Evolutionary conservation across 2,797 vertebrate species (phyloP).

Genomic region (Malacoraja senta): DNA sequence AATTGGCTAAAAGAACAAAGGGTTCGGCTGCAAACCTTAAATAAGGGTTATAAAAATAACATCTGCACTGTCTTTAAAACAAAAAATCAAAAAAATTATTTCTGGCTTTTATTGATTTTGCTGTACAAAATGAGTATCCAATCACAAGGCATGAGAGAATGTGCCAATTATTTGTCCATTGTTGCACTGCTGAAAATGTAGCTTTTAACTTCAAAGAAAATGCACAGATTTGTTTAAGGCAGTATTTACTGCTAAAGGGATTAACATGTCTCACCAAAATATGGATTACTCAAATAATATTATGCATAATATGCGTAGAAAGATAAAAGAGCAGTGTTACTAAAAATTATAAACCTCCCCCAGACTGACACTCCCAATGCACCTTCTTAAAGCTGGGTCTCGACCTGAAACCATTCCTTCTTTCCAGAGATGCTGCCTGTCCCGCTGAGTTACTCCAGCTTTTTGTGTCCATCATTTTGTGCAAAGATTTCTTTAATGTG

Average conservation of each 20-base stretch:
- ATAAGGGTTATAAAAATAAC: constrained; percentile 6
- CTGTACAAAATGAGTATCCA: constrained; percentile 18
- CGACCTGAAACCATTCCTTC: too few relatives aligned
- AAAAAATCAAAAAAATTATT: background rate
- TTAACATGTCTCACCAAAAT: constrained; percentile 24
- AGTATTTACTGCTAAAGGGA: constrained; percentile 23
- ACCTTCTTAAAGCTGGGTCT: background rate
- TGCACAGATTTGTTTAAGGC: constrained; percentile 31
- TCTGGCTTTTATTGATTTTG: background rate
- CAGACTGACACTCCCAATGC: constrained; percentile 8
- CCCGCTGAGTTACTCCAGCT: too few relatives aligned
- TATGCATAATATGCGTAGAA: constrained; percentile 22
- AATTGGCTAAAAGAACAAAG: background rate
- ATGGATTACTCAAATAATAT: constrained; percentile 21
- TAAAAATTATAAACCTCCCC: constrained; percentile 10
- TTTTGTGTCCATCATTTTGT: background rate
- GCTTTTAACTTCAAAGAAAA: constrained; percentile 28
- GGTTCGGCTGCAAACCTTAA: background rate
- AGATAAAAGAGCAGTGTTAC: constrained; percentile 9
- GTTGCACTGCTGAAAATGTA: background rate
- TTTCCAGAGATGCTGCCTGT: too few relatives aligned
- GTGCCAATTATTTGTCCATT: constrained; percentile 1
- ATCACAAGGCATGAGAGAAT: background rate
- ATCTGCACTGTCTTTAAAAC: background rate
- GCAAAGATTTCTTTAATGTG: background rate